These are phyloP conservation scores for Sebastes iracundus DNA, from an alignment of 2,797 vertebrate species.

Conservation along the genomic window DNA sequence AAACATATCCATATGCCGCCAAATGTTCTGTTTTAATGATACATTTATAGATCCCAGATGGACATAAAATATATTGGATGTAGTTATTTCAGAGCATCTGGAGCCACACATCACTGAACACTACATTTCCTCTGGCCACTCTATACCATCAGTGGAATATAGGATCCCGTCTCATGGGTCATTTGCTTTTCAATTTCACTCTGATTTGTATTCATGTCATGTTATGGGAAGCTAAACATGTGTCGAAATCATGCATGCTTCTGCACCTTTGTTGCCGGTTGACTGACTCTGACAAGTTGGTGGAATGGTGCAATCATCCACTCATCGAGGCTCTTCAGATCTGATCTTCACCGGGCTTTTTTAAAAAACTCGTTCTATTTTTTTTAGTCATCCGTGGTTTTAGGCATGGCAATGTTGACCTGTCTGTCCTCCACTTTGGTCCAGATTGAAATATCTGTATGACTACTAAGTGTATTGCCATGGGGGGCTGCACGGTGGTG, in stretches of 20 bases:
- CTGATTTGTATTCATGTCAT: slow-evolving; percentile 41
- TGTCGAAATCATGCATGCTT: slow-evolving; percentile 17
- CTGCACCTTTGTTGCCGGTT: slow-evolving; percentile 1
- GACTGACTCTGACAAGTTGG: slow-evolving; percentile 12
- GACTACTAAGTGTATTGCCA: not conserved
- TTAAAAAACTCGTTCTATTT: not conserved
- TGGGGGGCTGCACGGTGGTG: not conserved
- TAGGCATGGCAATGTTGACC: not conserved
- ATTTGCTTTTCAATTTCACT: slow-evolving; percentile 47
- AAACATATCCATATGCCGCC: slow-evolving; percentile 1
- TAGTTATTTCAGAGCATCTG: slow-evolving; percentile 51
- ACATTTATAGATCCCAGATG: slow-evolving; percentile 31
- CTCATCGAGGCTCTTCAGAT: not conserved
- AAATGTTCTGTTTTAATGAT: slow-evolving; percentile 21
- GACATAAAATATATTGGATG: slow-evolving; percentile 42
- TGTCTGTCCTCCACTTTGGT: not conserved
- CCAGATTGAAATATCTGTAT: not conserved
- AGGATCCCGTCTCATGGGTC: slow-evolving; percentile 21
- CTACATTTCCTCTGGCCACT: slow-evolving; percentile 16
- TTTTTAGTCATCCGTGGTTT: not conserved
- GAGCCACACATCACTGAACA: slow-evolving; percentile 19
- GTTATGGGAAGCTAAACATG: slow-evolving; percentile 12
- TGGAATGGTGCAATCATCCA: not conserved
- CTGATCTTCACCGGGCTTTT: not conserved
- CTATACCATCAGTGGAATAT: slow-evolving; percentile 9